Base-by-base conservation (phyloP, 2,888 invertebrate genomes). In the Lutraria lutraria region DNA sequence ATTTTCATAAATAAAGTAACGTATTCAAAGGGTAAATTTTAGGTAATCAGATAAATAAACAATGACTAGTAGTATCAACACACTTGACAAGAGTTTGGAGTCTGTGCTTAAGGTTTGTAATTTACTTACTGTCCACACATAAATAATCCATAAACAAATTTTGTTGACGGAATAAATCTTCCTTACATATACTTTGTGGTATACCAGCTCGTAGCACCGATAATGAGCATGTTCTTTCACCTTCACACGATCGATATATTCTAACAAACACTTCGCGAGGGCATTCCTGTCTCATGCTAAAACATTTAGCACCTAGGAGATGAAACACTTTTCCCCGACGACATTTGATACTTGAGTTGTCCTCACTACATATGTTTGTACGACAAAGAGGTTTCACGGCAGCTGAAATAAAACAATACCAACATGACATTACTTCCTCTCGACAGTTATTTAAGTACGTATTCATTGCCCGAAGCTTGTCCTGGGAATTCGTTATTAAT, bases 81-180 rank as follows among this genome's bases (percentile, higher is more conserved):
- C 2, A 43, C 43, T 43, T 43, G 43, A 4, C 8, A 43, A 43
- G 43, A 43, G 8, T 43, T n/a, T 4, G 43, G 43, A 43, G 8
- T 43, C 43, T 43, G 2, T 43, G 43, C 2, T 4, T 4, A 43
- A 43, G 43, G 43, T 43, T 43, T 43, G 43, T 43, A 43, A 21
- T 21, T 25, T 54, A 88, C 92, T 92, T 91, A 94, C 94, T 88
- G 52, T 92, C 92, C 13, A 94, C 83, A 88, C 94, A 94, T 12
- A 93, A 92, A 86, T 92, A 93, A 83, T 94, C 94, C 88, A 93
- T 91, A 72, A 93, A 91, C 6, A 94, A 72, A 83, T 93, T 93
- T 8, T 88, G 89, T 43, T 92, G 88, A 53, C 86, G 86, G 19
- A 88, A 87, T 56, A 89, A 87, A 29, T 72, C 53, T 21, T 88